These are phyloP conservation scores for Merodon equestris DNA, from an alignment of 2,888 invertebrate genomes.

Conservation along the genomic window DNA sequence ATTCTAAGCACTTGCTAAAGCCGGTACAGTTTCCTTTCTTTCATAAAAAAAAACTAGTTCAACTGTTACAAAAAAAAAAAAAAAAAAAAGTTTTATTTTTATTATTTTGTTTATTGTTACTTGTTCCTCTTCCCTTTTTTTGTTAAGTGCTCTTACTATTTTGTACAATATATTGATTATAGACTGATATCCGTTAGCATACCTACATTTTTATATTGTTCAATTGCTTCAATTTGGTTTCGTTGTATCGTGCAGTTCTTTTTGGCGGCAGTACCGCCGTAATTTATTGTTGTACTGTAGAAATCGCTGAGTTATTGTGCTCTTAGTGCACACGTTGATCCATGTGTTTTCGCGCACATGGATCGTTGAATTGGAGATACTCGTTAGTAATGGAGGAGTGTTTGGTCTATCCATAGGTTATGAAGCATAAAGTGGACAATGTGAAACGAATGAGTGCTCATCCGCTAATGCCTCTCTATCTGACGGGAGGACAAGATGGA, in stretches of 20 bases:
- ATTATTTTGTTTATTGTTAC: slow-evolving; percentile 32
- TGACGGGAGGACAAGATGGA: slow-evolving; percentile 97
- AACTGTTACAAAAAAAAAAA: background rate
- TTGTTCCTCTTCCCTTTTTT: slow-evolving; percentile 39
- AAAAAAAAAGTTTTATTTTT: slow-evolving; percentile 27
- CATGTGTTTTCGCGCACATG: slow-evolving; percentile 19
- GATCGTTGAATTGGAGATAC: background rate
- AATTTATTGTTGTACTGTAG: slow-evolving; percentile 44
- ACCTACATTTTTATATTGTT: background rate
- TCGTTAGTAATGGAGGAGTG: slow-evolving; percentile 3
- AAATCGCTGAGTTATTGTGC: slow-evolving; percentile 43
- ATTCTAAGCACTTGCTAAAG: slow-evolving; percentile 96
- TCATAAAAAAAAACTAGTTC: slow-evolving; percentile 51
- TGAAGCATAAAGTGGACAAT: slow-evolving; percentile 96
- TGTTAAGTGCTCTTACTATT: slow-evolving; percentile 43
- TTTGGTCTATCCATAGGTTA: slow-evolving; percentile 82
- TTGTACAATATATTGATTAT: slow-evolving; percentile 22
- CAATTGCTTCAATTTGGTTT: slow-evolving; percentile 56
- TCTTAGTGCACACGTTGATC: slow-evolving; percentile 37
- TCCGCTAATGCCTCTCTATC: slow-evolving; percentile 95
- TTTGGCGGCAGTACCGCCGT: no score
- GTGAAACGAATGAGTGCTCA: slow-evolving; percentile 97
- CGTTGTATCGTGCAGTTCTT: slow-evolving; percentile 57
- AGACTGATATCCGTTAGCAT: slow-evolving; percentile 1
- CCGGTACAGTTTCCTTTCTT: slow-evolving; percentile 85